These are phyloP conservation scores for Geotrypetes seraphini DNA, from an alignment of 2,797 vertebrate genomes.

Conservation along the genomic window DNA sequence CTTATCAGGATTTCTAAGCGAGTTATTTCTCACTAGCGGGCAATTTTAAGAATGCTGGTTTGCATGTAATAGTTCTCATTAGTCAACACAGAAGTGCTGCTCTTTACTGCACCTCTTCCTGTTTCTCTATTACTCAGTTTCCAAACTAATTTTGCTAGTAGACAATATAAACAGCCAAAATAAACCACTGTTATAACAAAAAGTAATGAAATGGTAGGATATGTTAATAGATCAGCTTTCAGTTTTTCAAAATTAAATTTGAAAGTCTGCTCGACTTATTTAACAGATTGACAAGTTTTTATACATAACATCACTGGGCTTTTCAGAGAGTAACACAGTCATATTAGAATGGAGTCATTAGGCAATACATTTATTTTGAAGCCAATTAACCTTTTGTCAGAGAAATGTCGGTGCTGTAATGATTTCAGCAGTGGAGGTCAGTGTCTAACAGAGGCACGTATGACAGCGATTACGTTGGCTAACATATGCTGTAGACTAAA, in stretches of 20 bases:
- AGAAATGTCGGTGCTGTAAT: slow-evolving; percentile 44
- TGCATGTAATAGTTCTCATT: slow-evolving; percentile 1
- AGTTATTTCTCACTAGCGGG: too few relatives aligned
- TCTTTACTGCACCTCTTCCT: not conserved
- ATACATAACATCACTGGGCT: slow-evolving; percentile 51
- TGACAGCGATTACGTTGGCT: slow-evolving; percentile 43
- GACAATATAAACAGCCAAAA: slow-evolving; percentile 25
- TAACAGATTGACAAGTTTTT: slow-evolving; percentile 59
- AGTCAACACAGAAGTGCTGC: not conserved
- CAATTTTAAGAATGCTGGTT: not conserved
- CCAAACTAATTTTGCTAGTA: slow-evolving; percentile 10
- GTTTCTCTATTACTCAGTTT: not conserved
- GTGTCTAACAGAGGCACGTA: slow-evolving; percentile 44
- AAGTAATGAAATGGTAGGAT: slow-evolving; percentile 46
- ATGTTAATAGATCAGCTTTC: slow-evolving; percentile 42
- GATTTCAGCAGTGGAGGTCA: slow-evolving; percentile 51
- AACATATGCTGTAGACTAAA: slow-evolving; percentile 37
- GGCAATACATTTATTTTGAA: slow-evolving; percentile 70
- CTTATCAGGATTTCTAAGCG: too few relatives aligned
- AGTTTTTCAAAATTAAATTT: slow-evolving; percentile 56
- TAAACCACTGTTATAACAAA: slow-evolving; percentile 16
- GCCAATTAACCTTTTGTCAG: slow-evolving; percentile 74
- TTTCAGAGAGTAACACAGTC: slow-evolving; percentile 48
- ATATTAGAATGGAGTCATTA: slow-evolving; percentile 59
- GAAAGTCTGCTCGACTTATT: slow-evolving; percentile 46